These are phyloP conservation scores for Steatornis caripensis DNA, from an alignment of 2,113 vertebrate genomes.

Conservation along the genomic window DNA sequence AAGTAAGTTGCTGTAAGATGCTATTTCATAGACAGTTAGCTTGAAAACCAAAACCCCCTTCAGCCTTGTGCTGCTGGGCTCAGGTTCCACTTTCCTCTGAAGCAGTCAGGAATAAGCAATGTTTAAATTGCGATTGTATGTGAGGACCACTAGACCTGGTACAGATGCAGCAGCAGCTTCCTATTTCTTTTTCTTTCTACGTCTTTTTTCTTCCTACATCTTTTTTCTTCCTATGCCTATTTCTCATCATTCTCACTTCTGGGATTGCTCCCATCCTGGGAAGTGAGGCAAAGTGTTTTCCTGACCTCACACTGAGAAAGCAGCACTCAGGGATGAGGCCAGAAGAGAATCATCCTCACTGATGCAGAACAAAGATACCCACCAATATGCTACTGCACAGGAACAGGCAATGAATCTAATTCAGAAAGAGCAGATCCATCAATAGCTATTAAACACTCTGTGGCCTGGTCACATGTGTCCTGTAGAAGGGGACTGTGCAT, in stretches of 20 bases:
- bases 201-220: no score
- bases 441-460: background rate
- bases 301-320: background rate
- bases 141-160: background rate
- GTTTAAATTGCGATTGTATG: background rate
- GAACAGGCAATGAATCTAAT: background rate
- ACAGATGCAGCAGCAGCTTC: background rate
- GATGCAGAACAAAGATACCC: background rate
- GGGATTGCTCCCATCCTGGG: background rate
- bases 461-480: background rate
- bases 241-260: background rate
- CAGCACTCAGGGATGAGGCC: background rate
- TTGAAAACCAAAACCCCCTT: background rate
- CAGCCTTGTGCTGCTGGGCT: background rate
- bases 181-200: background rate
- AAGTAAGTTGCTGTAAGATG: accelerated
- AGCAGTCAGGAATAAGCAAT: background rate
- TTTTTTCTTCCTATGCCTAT: no score
- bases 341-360: background rate
- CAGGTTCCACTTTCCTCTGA: background rate
- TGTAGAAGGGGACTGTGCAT: accelerated
- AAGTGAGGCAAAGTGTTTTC: background rate
- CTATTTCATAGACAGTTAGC: background rate
- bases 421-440: background rate
- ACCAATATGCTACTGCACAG: background rate